Base-by-base conservation (phyloP, 2,113 vertebrate genomes). In the Sigmodon hispidus region DNA sequence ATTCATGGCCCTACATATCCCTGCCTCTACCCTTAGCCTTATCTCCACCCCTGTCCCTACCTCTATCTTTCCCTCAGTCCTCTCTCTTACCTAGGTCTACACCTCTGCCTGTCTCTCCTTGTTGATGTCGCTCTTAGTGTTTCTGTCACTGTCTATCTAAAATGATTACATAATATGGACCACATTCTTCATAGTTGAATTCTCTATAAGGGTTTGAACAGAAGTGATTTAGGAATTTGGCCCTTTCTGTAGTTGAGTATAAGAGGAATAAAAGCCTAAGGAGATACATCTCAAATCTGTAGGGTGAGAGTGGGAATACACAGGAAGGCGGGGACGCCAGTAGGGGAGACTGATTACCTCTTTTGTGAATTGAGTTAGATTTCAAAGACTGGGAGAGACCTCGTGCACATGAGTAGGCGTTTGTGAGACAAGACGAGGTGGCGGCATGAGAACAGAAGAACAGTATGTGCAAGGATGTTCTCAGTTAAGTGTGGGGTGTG, bases 341-440 rank as follows among this genome's bases (percentile, higher is more conserved):
- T 3, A 12, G 67, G 73, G 77, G 79, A 61, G 52, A 12, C 4
- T 19, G 70, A 22, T 11, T 24, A 31, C 83, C 75, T 48, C 69
- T 94, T 70, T 52, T 57, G 55, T 29, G 84, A 48, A 24, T 0
- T 83, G 52, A 48, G 89, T 24, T 26, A 65, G 31, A 9, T 87
- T 94, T 87, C 61, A 87, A n/a, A 55, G 90, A 50, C 29, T 70
- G 63, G 76, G 69, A 34, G 57, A 85, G 81, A 50, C 67, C 84
- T 93, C 57, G 61, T 94, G 63, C 29, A 36, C 29, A 57, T 5
- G 48, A 72, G 84, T n/a, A 72, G 84, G 84, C 43, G 59, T 88
- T 40, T 87, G 55, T 50, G 61, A 61, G 73, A 45, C 61, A 95
- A 84, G 80, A 40, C 19, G n/a, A 79, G 12, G 55, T 12, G 76